A percentile compares a stretch with the other conserved stretches of the same genome.
Evolutionary conservation across 1,140 invertebrate genomes (phyloP).

Genomic region (Philopotamus ludificatus): DNA sequence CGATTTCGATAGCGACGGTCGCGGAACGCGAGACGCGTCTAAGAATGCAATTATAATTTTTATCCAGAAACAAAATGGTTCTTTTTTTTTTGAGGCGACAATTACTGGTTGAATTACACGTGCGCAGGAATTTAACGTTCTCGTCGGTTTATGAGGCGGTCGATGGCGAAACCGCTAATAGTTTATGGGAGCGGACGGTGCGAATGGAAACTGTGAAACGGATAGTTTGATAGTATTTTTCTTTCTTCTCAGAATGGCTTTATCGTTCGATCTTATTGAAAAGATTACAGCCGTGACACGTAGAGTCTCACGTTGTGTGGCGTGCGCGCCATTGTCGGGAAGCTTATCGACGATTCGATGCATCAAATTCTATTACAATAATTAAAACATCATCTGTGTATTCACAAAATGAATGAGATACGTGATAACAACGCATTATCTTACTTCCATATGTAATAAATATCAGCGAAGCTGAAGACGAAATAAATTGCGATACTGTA

Average conservation of each 20-base stretch:
- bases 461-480: no score
- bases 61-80: background rate
- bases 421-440: no score
- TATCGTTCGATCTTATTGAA: conserved; percentile 26
- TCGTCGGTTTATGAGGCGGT: background rate
- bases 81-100: background rate
- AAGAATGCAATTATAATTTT: background rate
- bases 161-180: conserved; percentile 9
- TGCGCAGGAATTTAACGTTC: background rate
- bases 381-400: no score
- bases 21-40: background rate
- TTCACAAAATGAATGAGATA: no score
- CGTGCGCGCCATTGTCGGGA: background rate
- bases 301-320: conserved; percentile 16
- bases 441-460: no score
- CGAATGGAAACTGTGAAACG: background rate
- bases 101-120: background rate
- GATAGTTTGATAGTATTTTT: no score
- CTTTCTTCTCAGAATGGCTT: conserved; percentile 27
- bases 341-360: background rate
- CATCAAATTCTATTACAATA: no score
- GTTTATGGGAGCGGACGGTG: conserved; percentile 4
- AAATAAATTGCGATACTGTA: no score
- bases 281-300: conserved; percentile 27
- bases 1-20: background rate